A percentile compares a stretch with the other conserved stretches of the same genome.
Conservation (phyloP, 2,888 invertebrate genomes). For the Phengaris alcon region DNA sequence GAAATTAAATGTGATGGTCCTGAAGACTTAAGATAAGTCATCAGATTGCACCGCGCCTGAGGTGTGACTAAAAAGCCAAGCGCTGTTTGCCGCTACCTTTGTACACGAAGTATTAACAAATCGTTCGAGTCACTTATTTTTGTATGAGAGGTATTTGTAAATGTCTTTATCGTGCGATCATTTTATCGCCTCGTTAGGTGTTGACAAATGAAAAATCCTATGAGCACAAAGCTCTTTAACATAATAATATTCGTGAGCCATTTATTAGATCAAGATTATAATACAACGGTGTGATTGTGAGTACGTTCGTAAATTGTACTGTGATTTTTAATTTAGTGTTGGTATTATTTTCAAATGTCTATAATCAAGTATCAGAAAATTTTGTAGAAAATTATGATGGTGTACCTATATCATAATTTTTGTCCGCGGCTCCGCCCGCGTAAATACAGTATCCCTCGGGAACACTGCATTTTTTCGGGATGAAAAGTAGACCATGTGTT, state of each 20-base stretch:
- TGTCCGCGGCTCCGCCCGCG: too few relatives aligned
- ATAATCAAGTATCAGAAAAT: too few relatives aligned
- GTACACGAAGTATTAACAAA: slow-evolving; percentile 35
- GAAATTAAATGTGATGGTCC: slow-evolving; percentile 21
- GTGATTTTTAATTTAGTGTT: neutral
- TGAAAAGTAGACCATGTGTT: too few relatives aligned
- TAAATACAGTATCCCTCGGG: too few relatives aligned
- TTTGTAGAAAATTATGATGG: too few relatives aligned
- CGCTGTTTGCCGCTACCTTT: slow-evolving; percentile 56
- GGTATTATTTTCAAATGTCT: neutral
- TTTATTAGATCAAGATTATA: slow-evolving; percentile 40
- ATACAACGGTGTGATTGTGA: slow-evolving; percentile 45
- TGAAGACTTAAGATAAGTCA: slow-evolving; percentile 25
- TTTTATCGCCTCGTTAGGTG: slow-evolving; percentile 71
- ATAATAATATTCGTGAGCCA: slow-evolving; percentile 49
- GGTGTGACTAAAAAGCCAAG: slow-evolving; percentile 39
- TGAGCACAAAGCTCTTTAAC: slow-evolving; percentile 69
- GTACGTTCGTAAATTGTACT: neutral
- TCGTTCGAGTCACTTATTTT: slow-evolving; percentile 28
- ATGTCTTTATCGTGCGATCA: slow-evolving; percentile 65
- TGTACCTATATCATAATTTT: too few relatives aligned
- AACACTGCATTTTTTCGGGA: too few relatives aligned
- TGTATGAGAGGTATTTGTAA: slow-evolving; percentile 45
- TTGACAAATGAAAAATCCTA: slow-evolving; percentile 67
- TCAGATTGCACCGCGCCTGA: neutral